Evolutionary conservation across 2,888 invertebrate genomes (phyloP).

Genomic region (Netelia virgata): DNA sequence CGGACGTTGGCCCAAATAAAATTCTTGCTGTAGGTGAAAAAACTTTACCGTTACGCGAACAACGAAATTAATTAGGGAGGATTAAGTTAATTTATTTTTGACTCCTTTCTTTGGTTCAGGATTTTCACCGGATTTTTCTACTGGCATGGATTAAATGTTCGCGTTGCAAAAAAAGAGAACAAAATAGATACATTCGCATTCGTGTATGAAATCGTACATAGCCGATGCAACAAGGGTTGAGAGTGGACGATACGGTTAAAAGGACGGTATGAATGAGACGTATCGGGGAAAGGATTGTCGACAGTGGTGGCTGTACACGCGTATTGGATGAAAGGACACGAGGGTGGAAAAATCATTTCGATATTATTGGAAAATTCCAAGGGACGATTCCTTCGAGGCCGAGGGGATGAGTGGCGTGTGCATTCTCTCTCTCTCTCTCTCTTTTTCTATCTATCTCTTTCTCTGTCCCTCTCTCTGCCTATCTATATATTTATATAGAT

Average conservation of each 20-base stretch:
- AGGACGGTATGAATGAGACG: slow-evolving; percentile 52
- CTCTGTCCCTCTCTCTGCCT: no score
- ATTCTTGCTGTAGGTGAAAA: slow-evolving; percentile 38
- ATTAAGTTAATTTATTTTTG: slow-evolving; percentile 21
- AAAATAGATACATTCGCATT: not conserved
- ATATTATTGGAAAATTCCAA: slow-evolving; percentile 62
- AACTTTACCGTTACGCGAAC: slow-evolving; percentile 41
- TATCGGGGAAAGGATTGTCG: slow-evolving; percentile 54
- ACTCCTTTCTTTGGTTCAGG: not conserved
- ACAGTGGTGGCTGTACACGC: not conserved
- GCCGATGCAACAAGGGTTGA: not conserved
- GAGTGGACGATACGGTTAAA: slow-evolving; percentile 36
- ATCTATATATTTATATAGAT: no score
- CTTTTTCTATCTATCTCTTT: not conserved
- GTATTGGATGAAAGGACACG: slow-evolving; percentile 15
- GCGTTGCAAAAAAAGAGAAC: not conserved
- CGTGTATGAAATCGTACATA: not conserved
- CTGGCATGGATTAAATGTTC: slow-evolving; percentile 27
- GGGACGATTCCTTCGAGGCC: slow-evolving; percentile 30
- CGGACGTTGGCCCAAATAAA: slow-evolving; percentile 24
- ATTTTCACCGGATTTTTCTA: slow-evolving; percentile 40
- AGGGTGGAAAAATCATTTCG: slow-evolving; percentile 54
- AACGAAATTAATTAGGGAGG: slow-evolving; percentile 54
- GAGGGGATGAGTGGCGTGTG: not conserved
- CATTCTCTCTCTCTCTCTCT: not conserved